Evolutionary conservation across 2,888 invertebrate genomes (phyloP).

Genomic region (Ypsolopha scabrella): DNA sequence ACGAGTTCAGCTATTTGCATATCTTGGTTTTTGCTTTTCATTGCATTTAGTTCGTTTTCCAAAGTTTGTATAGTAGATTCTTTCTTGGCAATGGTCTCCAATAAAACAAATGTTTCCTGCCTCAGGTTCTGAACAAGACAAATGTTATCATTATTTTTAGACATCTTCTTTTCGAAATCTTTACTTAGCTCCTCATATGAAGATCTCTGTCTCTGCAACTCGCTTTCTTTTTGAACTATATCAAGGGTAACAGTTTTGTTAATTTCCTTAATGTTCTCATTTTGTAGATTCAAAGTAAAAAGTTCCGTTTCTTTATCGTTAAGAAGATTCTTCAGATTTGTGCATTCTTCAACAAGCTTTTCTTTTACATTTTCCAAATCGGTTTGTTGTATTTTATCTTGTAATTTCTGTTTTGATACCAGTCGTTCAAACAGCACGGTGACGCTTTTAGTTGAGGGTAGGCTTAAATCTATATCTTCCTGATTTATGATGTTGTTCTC

Average conservation of each 20-base stretch:
- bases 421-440: conserved; percentile 28
- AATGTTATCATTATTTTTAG: conserved; percentile 30
- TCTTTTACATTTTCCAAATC: conserved; percentile 7
- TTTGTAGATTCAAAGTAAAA: conserved; percentile 17
- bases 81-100: conserved; percentile 22
- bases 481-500: conserved; percentile 24
- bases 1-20: conserved; percentile 21
- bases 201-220: conserved; percentile 20
- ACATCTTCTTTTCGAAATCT: conserved; percentile 26
- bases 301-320: conserved; percentile 29
- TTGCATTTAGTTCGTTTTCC: conserved; percentile 13
- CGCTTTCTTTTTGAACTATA: conserved; percentile 22
- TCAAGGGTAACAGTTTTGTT: conserved; percentile 20
- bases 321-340: conserved; percentile 20
- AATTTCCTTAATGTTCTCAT: conserved; percentile 20
- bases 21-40: conserved; percentile 13
- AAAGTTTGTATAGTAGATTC: conserved; percentile 24
- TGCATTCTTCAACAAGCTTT: conserved; percentile 24
- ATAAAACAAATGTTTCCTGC: conserved; percentile 30
- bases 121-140: conserved; percentile 23
- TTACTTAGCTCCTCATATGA: conserved; percentile 13
- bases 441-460: conserved; percentile 25
- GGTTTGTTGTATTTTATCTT: conserved; percentile 5
- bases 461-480: conserved; percentile 21
- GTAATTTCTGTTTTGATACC: conserved; percentile 8